phyloP scores from a whole-genome alignment of 2,113 vertebrate species.

The Coptodon bakossiorum region DNA sequence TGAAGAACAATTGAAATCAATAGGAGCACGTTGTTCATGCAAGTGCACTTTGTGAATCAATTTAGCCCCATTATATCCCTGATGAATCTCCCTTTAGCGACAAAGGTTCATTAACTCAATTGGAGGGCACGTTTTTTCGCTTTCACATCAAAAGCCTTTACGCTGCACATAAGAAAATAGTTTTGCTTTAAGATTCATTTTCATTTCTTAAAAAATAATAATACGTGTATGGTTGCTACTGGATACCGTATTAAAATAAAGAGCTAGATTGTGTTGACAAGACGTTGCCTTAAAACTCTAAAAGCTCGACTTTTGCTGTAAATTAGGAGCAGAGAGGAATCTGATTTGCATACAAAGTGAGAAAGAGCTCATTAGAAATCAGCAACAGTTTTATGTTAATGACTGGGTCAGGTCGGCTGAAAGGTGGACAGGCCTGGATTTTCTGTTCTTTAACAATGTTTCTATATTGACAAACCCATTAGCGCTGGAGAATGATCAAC shows the following conservation, averaged over 20 bases:
- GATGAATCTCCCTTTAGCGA: slow-evolving; percentile 54
- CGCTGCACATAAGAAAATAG: not conserved
- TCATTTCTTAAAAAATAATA: not conserved
- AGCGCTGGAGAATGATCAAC: slow-evolving; percentile 23
- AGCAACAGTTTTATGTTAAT: not conserved
- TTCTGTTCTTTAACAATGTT: slow-evolving; percentile 21
- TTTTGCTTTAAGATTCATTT: not conserved
- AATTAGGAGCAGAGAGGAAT: not conserved
- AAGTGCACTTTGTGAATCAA: slow-evolving; percentile 62
- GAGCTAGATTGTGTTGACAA: not conserved
- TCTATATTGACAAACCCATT: slow-evolving; percentile 51
- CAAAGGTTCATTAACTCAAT: slow-evolving; percentile 55
- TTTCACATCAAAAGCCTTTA: slow-evolving; percentile 4
- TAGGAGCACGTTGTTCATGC: slow-evolving; percentile 53
- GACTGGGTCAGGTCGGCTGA: not conserved
- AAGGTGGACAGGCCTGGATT: slow-evolving; percentile 36
- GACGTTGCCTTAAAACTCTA: not conserved
- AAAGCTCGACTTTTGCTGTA: not conserved
- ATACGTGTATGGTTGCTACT: not conserved
- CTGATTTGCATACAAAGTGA: not conserved
- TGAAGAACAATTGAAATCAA: slow-evolving; percentile 51
- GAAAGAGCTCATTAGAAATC: not conserved
- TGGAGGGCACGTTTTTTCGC: not conserved
- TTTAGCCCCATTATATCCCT: slow-evolving; percentile 55
- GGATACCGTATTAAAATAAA: not conserved